Evolutionary conservation across 2,888 invertebrate genomes (phyloP).

Genomic region (Congeria kusceri): DNA sequence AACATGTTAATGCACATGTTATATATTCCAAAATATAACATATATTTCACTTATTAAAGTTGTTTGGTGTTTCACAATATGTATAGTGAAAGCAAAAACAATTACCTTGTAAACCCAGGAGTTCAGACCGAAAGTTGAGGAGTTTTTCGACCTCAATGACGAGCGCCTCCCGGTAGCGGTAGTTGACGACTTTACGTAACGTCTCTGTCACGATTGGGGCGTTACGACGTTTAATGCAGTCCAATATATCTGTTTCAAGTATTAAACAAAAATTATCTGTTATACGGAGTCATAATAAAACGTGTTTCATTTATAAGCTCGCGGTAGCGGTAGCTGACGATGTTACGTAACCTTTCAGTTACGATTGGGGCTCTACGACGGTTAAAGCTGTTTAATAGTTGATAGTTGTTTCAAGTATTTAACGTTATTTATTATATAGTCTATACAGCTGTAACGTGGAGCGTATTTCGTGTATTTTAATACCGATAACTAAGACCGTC

Average conservation of each 20-base stretch:
- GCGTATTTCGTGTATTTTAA: too few relatives aligned
- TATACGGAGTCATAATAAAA: too few relatives aligned
- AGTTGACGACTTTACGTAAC: slow-evolving; percentile 30
- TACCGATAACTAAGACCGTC: too few relatives aligned
- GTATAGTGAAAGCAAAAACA: background rate
- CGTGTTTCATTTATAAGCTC: too few relatives aligned
- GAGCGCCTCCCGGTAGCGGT: slow-evolving; percentile 49
- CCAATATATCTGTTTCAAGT: slow-evolving; percentile 29
- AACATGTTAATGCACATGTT: too few relatives aligned
- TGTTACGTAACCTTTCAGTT: slow-evolving; percentile 42
- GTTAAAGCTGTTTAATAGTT: slow-evolving; percentile 43
- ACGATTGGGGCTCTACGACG: slow-evolving; percentile 46
- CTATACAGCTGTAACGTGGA: too few relatives aligned
- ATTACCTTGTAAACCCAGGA: slow-evolving; percentile 23
- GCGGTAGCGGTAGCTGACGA: slow-evolving; percentile 43
- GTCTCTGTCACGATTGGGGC: slow-evolving; percentile 45
- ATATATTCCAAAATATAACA: too few relatives aligned
- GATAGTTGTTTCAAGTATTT: too few relatives aligned
- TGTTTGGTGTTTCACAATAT: too few relatives aligned
- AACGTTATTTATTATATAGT: too few relatives aligned
- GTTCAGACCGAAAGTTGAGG: slow-evolving; percentile 40
- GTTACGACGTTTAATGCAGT: slow-evolving; percentile 52
- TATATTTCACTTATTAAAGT: too few relatives aligned
- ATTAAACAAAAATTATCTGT: too few relatives aligned
- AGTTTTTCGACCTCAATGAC: slow-evolving; percentile 47